These are phyloP conservation scores for Pemphigus obesinymphae DNA, from an alignment of 1,140 invertebrate genomes.

Conservation along the genomic window DNA sequence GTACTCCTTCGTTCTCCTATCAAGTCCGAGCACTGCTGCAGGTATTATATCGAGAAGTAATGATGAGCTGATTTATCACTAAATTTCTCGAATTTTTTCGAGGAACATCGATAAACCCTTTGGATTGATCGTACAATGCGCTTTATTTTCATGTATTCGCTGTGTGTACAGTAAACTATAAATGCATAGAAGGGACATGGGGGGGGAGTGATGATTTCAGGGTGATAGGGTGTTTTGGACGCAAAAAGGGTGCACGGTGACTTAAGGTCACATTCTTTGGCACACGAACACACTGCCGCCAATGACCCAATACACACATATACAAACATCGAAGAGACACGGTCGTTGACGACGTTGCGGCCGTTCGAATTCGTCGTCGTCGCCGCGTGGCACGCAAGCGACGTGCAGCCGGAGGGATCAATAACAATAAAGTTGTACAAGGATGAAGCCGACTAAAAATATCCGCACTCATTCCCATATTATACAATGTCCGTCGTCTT, in stretches of 20 bases:
- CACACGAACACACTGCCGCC: not conserved
- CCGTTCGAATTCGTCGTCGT: not conserved
- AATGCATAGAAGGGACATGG: not conserved
- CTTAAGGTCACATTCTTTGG: slow-evolving; percentile 33
- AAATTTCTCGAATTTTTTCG: no score
- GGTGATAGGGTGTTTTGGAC: not conserved
- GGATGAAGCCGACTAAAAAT: not conserved
- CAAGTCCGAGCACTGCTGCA: no score
- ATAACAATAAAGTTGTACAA: not conserved
- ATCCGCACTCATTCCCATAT: not conserved
- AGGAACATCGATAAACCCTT: no score
- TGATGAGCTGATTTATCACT: no score
- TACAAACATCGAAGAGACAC: not conserved
- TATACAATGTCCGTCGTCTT: no score
- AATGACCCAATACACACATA: slow-evolving; percentile 1
- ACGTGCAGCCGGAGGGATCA: not conserved
- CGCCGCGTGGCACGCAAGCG: no score
- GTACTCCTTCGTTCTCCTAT: no score
- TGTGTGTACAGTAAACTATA: no score
- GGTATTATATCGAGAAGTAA: no score
- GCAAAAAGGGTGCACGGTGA: not conserved
- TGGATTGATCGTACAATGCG: no score
- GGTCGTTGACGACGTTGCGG: not conserved
- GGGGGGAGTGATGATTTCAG: not conserved
- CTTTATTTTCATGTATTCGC: no score